These are phyloP conservation scores for Apostichopus japonicus DNA, from an alignment of 35 echinoderm and acorn worm species.

Conservation along the genomic window DNA sequence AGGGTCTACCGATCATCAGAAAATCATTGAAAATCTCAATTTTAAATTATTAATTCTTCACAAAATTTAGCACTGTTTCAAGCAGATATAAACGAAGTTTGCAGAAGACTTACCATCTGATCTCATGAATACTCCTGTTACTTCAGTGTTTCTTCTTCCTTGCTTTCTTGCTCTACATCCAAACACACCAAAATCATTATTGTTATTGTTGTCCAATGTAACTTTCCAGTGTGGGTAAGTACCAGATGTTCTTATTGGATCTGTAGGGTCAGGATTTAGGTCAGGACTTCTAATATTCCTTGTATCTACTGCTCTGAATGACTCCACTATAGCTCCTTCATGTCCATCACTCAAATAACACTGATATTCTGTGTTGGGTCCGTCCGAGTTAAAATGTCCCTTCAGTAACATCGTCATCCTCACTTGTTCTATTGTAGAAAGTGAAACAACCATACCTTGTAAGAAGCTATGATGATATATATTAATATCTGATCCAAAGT, in stretches of 20 bases:
- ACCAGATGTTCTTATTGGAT: not conserved
- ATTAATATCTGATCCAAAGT: no score
- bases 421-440: not conserved
- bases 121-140: slow-evolving; percentile 9
- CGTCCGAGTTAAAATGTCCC: not conserved
- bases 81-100: no score
- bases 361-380: not conserved
- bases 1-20: no score
- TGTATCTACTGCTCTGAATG: not conserved
- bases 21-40: no score
- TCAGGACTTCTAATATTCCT: not conserved
- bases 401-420: not conserved
- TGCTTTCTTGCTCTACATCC: not conserved
- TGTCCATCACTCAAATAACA: no score
- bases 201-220: not conserved
- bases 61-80: no score
- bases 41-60: no score
- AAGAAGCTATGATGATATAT: no score
- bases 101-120: not conserved
- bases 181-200: slow-evolving; percentile 34
- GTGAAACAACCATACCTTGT: no score
- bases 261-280: not conserved
- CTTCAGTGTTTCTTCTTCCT: not conserved
- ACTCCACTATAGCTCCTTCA: not conserved
- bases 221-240: not conserved